phyloP scores from a whole-genome alignment of 2,113 vertebrate genomes.

The Nesogale talazaci region DNA sequence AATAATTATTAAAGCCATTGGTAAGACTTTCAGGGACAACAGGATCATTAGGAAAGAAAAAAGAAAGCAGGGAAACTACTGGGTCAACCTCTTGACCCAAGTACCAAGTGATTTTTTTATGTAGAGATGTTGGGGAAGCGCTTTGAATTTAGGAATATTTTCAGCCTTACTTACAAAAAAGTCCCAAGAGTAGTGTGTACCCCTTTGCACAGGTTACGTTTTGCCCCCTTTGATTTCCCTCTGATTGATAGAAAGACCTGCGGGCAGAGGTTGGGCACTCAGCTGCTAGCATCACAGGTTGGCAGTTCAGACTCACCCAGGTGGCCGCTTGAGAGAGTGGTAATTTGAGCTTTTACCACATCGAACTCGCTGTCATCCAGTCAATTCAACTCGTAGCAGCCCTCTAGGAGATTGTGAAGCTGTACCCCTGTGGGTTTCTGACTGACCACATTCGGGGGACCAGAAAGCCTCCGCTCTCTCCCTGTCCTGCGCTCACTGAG shows the following conservation, averaged over 20 bases:
- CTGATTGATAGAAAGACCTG: background rate
- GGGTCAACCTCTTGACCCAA: background rate
- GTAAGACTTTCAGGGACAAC: background rate
- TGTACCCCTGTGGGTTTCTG: no score
- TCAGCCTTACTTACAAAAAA: no score
- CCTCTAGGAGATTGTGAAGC: no score
- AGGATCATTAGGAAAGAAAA: no score
- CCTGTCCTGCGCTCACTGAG: no score
- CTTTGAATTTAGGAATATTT: no score
- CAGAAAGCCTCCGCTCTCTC: no score
- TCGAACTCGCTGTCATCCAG: background rate
- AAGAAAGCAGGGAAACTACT: background rate
- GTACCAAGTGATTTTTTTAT: constrained; percentile 8
- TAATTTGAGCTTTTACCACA: no score
- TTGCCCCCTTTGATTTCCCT: background rate
- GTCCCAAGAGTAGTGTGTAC: no score
- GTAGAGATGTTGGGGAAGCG: background rate
- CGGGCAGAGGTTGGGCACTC: background rate
- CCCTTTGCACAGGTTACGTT: background rate
- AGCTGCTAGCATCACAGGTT: background rate
- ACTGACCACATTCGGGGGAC: no score
- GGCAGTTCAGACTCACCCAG: background rate
- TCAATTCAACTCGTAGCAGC: background rate
- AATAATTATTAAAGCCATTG: constrained; percentile 4
- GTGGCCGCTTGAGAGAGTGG: no score